Evolutionary conservation across 2,888 invertebrate genomes (phyloP).

Genomic region (Volucella inflata): DNA sequence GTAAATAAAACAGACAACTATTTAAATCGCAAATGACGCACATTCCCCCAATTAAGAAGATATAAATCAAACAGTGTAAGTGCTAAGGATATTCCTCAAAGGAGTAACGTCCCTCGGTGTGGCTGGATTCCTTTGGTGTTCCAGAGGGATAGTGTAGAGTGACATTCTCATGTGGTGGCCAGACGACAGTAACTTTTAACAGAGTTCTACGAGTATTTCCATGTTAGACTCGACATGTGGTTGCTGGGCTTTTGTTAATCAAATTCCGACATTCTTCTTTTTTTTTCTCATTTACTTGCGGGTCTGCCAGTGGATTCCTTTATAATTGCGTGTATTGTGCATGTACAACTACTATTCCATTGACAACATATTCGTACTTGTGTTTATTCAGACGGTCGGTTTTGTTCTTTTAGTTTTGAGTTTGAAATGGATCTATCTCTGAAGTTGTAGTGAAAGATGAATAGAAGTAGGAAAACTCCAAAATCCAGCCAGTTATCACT

Average conservation of each 20-base stretch:
- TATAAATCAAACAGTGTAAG: slow-evolving; percentile 73
- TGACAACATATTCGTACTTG: not conserved
- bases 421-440: slow-evolving; percentile 28
- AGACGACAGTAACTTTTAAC: slow-evolving; percentile 55
- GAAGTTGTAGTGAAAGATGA: slow-evolving; percentile 3
- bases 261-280: slow-evolving; percentile 58
- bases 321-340: slow-evolving; percentile 58
- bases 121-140: slow-evolving; percentile 28
- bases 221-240: slow-evolving; percentile 62
- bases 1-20: slow-evolving; percentile 71
- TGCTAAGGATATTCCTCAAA: slow-evolving; percentile 28
- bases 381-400: slow-evolving; percentile 54
- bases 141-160: slow-evolving; percentile 17
- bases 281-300: slow-evolving; percentile 15
- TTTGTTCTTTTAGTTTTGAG: slow-evolving; percentile 38
- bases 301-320: slow-evolving; percentile 25
- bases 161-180: slow-evolving; percentile 58
- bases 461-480: slow-evolving; percentile 21
- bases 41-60: slow-evolving; percentile 74
- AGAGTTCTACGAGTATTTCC: slow-evolving; percentile 23
- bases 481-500: slow-evolving; percentile 6
- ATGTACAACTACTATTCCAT: slow-evolving; percentile 28
- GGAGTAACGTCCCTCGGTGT: slow-evolving; percentile 9
- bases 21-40: slow-evolving; percentile 72
- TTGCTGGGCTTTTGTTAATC: slow-evolving; percentile 73